Evolutionary conservation across 2,113 vertebrate genomes (phyloP).

Genomic region (Ariopsis seemanni): DNA sequence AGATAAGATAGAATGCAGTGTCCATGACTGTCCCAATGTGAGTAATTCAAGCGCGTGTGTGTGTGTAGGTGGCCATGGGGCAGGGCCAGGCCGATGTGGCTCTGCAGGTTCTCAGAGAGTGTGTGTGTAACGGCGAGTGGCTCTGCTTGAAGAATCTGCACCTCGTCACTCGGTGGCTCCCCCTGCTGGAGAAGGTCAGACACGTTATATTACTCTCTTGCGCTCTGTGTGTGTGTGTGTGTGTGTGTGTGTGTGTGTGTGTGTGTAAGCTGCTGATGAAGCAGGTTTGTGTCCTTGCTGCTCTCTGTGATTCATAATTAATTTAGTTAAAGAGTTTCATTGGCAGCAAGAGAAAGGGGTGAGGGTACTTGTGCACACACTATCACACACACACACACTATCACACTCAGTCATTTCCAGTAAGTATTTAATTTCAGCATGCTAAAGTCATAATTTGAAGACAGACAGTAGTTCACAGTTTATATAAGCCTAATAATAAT

Average conservation of each 20-base stretch:
- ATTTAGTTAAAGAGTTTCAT: constrained; percentile 31
- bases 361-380: background rate
- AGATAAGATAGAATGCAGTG: too few relatives aligned
- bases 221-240: background rate
- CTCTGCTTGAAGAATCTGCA: constrained; percentile 97
- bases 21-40: too few relatives aligned
- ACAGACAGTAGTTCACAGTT: background rate
- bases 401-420: background rate
- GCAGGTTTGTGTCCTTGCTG: constrained; percentile 37
- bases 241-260: constrained; percentile 7
- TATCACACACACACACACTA: background rate
- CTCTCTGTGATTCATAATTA: constrained; percentile 17
- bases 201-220: background rate
- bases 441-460: background rate
- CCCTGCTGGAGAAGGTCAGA: constrained; percentile 89
- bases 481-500: background rate
- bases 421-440: background rate
- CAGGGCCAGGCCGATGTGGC: constrained; percentile 96
- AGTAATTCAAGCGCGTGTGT: constrained; percentile 31
- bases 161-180: constrained; percentile 93
- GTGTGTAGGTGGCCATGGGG: constrained; percentile 91
- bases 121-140: constrained; percentile 86
- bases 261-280: background rate
- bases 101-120: constrained; percentile 87
- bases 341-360: constrained; percentile 19